Percentiles rank a stretch among this genome's conserved stretches.
These are phyloP conservation scores for Clinocottus analis DNA, from an alignment of 2,113 vertebrate species.

Conservation along the genomic window DNA sequence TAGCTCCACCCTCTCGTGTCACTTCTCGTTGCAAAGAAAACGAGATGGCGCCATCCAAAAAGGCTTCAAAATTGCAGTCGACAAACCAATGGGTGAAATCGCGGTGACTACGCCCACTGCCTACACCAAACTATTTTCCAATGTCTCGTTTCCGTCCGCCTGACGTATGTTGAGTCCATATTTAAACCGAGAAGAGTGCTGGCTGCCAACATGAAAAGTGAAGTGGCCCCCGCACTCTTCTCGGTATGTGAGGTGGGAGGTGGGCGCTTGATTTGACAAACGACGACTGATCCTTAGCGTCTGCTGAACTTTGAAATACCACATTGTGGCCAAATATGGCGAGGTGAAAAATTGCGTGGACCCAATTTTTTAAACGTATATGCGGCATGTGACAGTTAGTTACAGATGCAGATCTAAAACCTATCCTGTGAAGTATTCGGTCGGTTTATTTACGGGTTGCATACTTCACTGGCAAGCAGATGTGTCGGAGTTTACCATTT, in stretches of 20 bases:
- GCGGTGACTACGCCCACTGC: no score
- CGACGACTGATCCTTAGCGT: conserved; percentile 10
- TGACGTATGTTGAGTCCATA: not conserved
- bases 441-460: not conserved
- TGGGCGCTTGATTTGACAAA: not conserved
- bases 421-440: no score
- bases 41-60: no score
- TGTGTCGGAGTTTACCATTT: not conserved
- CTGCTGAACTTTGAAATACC: not conserved
- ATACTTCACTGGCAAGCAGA: not conserved
- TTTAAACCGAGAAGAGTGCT: not conserved
- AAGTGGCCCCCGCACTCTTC: not conserved
- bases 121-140: no score
- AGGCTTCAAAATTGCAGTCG: not conserved
- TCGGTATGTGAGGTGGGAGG: not conserved
- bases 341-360: not conserved
- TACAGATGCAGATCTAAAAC: not conserved
- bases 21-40: no score
- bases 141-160: not conserved
- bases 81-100: no score
- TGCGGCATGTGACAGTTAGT: not conserved
- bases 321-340: not conserved
- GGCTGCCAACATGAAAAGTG: not conserved
- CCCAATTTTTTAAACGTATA: not conserved
- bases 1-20: no score